Percentiles rank a stretch among this genome's conserved stretches.
Evolutionary conservation across 2,888 invertebrate genomes (phyloP).

Genomic region (Formica aserva): DNA sequence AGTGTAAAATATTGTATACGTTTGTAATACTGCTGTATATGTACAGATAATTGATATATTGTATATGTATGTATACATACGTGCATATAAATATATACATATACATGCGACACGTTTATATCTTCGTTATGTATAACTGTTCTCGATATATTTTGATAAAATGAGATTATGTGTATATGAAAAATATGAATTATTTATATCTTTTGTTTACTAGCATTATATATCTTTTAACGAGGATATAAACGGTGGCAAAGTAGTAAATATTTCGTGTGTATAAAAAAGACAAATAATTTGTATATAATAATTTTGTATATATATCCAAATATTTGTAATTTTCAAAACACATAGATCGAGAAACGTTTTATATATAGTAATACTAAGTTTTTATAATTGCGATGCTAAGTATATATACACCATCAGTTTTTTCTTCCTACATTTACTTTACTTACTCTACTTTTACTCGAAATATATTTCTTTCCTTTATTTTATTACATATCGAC

Average conservation of each 20-base stretch:
- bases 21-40: conserved; percentile 65
- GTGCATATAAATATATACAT: conserved; percentile 56
- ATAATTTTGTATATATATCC: conserved; percentile 80
- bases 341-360: conserved; percentile 68
- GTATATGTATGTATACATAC: conserved; percentile 61
- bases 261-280: conserved; percentile 73
- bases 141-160: conserved; percentile 10
- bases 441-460: not conserved
- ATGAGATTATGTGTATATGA: conserved; percentile 51
- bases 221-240: conserved; percentile 62
- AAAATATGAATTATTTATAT: conserved; percentile 34
- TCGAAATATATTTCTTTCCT: conserved; percentile 10
- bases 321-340: conserved; percentile 76
- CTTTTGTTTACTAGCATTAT: not conserved
- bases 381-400: conserved; percentile 66
- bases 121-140: conserved; percentile 38
- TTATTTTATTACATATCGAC: conserved; percentile 18
- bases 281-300: conserved; percentile 78
- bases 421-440: conserved; percentile 7
- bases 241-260: conserved; percentile 64
- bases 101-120: conserved; percentile 42
- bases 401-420: conserved; percentile 9
- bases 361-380: conserved; percentile 65
- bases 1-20: conserved; percentile 72
- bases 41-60: conserved; percentile 67